These are phyloP conservation scores for Paramormyrops kingsleyae DNA, from an alignment of 2,113 vertebrate genomes.

Conservation along the genomic window DNA sequence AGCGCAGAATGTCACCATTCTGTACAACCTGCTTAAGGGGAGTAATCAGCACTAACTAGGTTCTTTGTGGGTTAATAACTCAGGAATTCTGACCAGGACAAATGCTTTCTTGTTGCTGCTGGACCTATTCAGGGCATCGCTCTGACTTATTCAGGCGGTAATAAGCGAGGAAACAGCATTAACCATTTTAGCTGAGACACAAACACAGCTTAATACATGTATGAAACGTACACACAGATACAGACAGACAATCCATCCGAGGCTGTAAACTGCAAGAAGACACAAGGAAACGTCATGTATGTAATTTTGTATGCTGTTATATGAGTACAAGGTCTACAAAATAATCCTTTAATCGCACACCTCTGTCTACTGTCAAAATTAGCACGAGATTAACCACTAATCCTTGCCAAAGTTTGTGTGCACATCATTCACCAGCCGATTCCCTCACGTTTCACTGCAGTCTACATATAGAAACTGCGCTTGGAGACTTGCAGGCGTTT, in stretches of 20 bases:
- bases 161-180: not conserved
- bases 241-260: not conserved
- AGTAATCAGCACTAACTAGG: not conserved
- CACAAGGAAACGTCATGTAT: not conserved
- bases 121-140: not conserved
- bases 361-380: not conserved
- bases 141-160: not conserved
- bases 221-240: not conserved
- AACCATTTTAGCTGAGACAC: not conserved
- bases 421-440: not conserved
- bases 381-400: conserved; percentile 9
- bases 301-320: not conserved
- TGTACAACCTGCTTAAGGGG: not conserved
- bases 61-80: not conserved
- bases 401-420: not conserved
- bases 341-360: conserved; percentile 21
- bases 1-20: not conserved
- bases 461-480: not conserved
- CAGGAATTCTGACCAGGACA: not conserved
- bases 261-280: not conserved
- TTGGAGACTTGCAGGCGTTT: not conserved
- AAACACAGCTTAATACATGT: not conserved
- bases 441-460: not conserved
- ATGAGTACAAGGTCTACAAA: not conserved
- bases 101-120: not conserved